Evolutionary conservation across 2,113 vertebrate genomes (phyloP).

Genomic region (Otolemur garnettii): DNA sequence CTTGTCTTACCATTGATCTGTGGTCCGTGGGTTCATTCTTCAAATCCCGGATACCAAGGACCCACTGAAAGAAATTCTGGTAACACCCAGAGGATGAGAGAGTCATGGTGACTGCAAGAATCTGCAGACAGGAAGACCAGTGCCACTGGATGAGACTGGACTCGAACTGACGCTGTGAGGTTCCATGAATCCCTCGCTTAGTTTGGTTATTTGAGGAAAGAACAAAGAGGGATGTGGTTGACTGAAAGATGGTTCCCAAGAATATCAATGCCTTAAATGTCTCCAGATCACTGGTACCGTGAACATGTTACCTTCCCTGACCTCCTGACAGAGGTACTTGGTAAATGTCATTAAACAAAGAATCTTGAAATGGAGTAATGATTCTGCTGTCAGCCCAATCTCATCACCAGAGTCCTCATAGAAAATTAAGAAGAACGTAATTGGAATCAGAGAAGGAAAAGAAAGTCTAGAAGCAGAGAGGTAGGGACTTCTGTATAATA

Average conservation of each 20-base stretch:
- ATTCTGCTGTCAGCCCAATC: not conserved
- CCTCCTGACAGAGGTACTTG: not conserved
- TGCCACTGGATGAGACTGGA: not conserved
- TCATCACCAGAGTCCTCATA: not conserved
- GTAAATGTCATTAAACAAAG: not conserved
- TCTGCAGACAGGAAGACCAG: not conserved
- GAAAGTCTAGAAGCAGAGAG: not conserved
- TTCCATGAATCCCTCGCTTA: not conserved
- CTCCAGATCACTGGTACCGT: not conserved
- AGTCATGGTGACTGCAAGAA: rapidly evolving
- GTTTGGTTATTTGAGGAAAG: not conserved
- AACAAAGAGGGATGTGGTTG: not conserved
- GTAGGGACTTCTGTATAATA: too few relatives aligned
- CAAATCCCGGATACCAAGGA: too few relatives aligned
- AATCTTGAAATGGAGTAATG: not conserved
- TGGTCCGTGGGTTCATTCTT: too few relatives aligned
- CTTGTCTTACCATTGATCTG: too few relatives aligned
- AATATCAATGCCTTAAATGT: not conserved
- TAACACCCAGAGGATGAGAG: not conserved
- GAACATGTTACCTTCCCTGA: not conserved
- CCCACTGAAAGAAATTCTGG: too few relatives aligned
- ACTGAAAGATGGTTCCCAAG: not conserved
- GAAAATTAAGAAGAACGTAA: not conserved
- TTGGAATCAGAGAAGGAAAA: not conserved
- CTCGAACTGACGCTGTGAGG: not conserved